Percentiles rank a stretch among this genome's conserved stretches.
These are phyloP conservation scores for Tragelaphus strepsiceros DNA, from an alignment of 2,113 vertebrate species.

Conservation along the genomic window DNA sequence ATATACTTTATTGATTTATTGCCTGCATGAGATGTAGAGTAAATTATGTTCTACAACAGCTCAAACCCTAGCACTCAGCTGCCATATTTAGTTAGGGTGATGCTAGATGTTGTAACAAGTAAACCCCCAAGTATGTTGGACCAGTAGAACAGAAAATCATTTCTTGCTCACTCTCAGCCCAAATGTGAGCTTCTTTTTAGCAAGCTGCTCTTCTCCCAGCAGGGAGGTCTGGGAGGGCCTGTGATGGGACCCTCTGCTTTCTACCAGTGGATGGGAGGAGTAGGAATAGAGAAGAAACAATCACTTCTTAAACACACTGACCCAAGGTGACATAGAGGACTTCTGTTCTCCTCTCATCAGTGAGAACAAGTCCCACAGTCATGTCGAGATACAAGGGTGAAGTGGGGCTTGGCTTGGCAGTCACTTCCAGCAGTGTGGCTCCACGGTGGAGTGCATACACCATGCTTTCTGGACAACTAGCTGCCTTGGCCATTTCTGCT, in stretches of 20 bases:
- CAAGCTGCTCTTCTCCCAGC: background rate
- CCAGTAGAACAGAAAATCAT: background rate
- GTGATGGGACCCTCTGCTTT: background rate
- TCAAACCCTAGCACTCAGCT: background rate
- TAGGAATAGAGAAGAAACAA: background rate
- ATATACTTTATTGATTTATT: background rate
- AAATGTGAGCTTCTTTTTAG: background rate
- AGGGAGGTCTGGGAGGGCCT: background rate
- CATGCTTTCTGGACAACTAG: background rate
- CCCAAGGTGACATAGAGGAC: background rate
- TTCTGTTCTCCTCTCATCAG: background rate
- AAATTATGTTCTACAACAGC: background rate
- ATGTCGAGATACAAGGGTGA: background rate
- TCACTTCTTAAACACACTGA: background rate
- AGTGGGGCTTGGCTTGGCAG: background rate
- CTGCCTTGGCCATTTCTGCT: background rate
- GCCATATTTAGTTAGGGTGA: background rate
- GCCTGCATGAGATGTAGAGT: background rate
- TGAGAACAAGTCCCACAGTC: background rate
- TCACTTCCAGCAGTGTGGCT: background rate
- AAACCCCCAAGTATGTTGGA: background rate
- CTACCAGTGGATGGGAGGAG: background rate
- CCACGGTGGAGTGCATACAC: background rate
- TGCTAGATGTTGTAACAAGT: background rate
- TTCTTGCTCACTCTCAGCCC: background rate